Evolutionary conservation across 2,797 vertebrate genomes (phyloP).

Genomic region (Pseudocheirus occidentalis): DNA sequence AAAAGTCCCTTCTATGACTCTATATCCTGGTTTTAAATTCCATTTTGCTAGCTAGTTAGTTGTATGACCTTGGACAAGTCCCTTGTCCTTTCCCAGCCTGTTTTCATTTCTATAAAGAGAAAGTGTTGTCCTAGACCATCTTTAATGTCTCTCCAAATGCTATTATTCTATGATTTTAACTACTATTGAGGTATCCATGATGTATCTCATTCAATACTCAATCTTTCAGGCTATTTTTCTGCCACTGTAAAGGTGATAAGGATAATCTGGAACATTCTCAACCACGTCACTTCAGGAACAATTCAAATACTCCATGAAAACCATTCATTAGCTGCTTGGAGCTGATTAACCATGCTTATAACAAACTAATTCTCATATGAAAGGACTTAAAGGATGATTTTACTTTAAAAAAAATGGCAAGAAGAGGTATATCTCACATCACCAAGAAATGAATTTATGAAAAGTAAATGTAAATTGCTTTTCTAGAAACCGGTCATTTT

Average conservation of each 20-base stretch:
- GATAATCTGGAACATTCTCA: slow-evolving; percentile 43
- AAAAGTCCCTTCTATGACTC: neutral
- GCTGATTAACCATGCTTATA: slow-evolving; percentile 44
- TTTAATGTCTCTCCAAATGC: neutral
- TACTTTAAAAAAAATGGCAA: neutral
- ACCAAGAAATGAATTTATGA: neutral
- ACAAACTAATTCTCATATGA: neutral
- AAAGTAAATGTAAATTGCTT: neutral
- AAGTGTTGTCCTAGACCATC: too few relatives aligned
- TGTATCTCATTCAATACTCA: neutral
- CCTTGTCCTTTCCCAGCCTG: neutral
- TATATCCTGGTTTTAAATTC: neutral
- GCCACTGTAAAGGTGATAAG: neutral
- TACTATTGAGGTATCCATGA: neutral
- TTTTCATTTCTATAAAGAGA: neutral
- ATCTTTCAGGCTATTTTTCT: neutral
- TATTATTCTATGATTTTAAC: neutral
- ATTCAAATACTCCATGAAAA: slow-evolving; percentile 42
- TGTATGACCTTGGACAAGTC: neutral
- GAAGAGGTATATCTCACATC: neutral
- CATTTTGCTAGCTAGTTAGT: neutral
- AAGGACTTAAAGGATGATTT: slow-evolving; percentile 42
- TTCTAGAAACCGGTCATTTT: neutral
- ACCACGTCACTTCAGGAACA: slow-evolving; percentile 12
- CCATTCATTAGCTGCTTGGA: slow-evolving; percentile 29